These are phyloP conservation scores for Nomada fabriciana DNA, from an alignment of 2,888 invertebrate species.

Conservation along the genomic window DNA sequence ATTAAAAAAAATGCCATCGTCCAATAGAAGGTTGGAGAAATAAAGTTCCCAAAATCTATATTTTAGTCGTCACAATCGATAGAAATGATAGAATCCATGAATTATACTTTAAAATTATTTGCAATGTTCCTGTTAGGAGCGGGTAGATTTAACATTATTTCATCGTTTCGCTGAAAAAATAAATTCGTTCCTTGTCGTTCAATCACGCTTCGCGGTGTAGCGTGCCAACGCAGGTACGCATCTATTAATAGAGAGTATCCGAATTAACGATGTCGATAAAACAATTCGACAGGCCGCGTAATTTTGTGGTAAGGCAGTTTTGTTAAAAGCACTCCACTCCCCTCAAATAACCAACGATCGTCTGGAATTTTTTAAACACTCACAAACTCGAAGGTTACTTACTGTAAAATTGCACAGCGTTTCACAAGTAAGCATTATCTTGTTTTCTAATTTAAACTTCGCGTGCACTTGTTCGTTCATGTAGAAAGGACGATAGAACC, in stretches of 20 bases:
- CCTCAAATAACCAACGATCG: neutral
- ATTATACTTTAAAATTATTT: neutral
- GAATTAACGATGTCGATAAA: constrained; percentile 59
- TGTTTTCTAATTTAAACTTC: constrained; percentile 7
- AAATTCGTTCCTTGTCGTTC: constrained; percentile 29
- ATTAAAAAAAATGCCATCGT: too few relatives aligned
- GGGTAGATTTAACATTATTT: neutral
- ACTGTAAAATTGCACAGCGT: constrained; percentile 4
- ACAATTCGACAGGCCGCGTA: constrained; percentile 43
- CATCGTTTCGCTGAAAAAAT: constrained; percentile 28
- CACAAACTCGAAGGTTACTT: constrained; percentile 4
- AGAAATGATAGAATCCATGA: neutral
- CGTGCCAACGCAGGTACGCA: constrained; percentile 29
- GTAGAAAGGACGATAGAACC: neutral
- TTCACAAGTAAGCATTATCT: neutral
- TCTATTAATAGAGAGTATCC: constrained; percentile 67
- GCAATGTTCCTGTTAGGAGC: neutral
- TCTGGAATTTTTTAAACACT: neutral
- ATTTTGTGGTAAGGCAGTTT: constrained; percentile 14
- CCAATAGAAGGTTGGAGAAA: too few relatives aligned
- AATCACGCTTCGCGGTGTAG: constrained; percentile 11
- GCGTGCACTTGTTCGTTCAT: constrained; percentile 11
- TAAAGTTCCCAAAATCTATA: too few relatives aligned
- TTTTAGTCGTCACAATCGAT: too few relatives aligned
- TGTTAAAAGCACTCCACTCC: neutral